Percentiles rank a stretch among this genome's conserved stretches.
Evolutionary conservation across 2,113 vertebrate genomes (phyloP).

Genomic region (Tichodroma muraria): DNA sequence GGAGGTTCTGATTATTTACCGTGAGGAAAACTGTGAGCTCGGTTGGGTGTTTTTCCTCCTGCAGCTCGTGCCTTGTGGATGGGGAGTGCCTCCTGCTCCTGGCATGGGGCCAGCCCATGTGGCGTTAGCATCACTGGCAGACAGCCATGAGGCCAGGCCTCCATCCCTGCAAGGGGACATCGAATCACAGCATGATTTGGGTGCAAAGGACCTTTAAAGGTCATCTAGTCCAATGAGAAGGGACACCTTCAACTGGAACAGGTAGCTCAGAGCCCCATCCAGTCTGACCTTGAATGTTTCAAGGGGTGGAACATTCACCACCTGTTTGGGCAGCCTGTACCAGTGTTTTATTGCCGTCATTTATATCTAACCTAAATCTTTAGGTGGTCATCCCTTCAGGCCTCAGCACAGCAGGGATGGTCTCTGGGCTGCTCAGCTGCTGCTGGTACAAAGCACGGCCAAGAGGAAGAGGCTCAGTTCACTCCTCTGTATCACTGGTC

Average conservation of each 20-base stretch:
- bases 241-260: rapidly evolving
- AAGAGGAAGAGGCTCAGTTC: not conserved
- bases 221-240: not conserved
- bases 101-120: not conserved
- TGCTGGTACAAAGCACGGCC: not conserved
- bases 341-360: not conserved
- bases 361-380: not conserved
- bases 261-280: not conserved
- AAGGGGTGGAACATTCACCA: not conserved
- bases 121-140: not conserved
- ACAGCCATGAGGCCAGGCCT: not conserved
- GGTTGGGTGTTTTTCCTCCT: not conserved
- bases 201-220: not conserved
- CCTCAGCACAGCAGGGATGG: not conserved
- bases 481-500: rapidly evolving
- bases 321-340: not conserved
- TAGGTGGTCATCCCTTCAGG: not conserved
- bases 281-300: not conserved
- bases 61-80: rapidly evolving
- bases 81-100: not conserved
- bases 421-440: not conserved
- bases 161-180: rapidly evolving
- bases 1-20: not conserved
- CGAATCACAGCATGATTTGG: not conserved
- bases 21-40: not conserved